A percentile compares a stretch with the other conserved stretches of the same genome.
Conservation (phyloP, 2,888 invertebrate genomes). For the Cancer borealis region DNA sequence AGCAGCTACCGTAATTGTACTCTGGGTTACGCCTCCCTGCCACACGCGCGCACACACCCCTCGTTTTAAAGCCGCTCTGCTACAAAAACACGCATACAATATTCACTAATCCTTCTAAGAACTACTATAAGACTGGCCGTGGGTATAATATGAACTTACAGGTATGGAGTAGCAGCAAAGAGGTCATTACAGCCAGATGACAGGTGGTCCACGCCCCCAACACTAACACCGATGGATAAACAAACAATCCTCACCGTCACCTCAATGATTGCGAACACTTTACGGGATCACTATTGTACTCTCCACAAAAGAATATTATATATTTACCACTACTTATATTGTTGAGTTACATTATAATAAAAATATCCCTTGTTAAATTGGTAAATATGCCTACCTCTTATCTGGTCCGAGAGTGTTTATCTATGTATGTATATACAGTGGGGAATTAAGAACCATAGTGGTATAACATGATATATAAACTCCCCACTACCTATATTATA, state of each 20-base stretch:
- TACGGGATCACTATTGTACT: constrained; percentile 25
- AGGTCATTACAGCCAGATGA: not conserved
- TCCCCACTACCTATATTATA: not conserved
- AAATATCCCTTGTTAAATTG: too few species aligned
- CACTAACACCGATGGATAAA: not conserved
- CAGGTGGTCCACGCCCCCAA: not conserved
- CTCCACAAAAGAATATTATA: not conserved
- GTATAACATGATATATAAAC: too few species aligned
- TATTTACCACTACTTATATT: too few species aligned
- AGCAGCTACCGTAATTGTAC: too few species aligned
- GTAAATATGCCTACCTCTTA: too few species aligned
- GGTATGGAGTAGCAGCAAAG: not conserved
- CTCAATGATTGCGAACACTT: constrained; percentile 38
- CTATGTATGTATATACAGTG: too few species aligned
- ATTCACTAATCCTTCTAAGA: too few species aligned
- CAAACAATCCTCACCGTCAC: not conserved
- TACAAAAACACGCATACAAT: not conserved
- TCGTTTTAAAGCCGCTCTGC: too few species aligned
- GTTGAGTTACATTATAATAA: too few species aligned
- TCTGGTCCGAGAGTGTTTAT: too few species aligned
- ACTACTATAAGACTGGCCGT: too few species aligned
- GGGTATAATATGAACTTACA: not conserved
- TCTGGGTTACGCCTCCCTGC: not conserved
- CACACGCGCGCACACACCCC: not conserved
- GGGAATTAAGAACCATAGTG: too few species aligned